Conservation (phyloP, 2,888 invertebrate species). For the Scrobipalpa costella region DNA sequence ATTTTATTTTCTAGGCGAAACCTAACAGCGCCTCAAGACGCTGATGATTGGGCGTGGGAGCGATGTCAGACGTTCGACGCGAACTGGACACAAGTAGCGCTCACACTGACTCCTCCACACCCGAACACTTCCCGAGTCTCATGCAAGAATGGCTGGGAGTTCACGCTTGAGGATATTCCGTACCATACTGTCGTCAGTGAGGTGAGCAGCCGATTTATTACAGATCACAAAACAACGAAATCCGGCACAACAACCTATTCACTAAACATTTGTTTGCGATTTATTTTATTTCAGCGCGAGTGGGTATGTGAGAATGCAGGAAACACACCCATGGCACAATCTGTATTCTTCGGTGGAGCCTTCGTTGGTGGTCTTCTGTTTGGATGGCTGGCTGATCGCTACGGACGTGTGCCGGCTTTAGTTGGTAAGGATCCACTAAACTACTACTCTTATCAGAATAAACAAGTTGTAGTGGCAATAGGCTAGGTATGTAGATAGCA, state of each 20-base stretch:
- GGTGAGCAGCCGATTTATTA: conserved; percentile 49
- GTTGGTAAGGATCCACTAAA: conserved; percentile 63
- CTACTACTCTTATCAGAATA: too few relatives aligned
- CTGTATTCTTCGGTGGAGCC: conserved; percentile 68
- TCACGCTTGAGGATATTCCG: conserved; percentile 66
- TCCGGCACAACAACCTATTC: too few relatives aligned
- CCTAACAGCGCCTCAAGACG: neutral
- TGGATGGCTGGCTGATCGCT: conserved; percentile 70
- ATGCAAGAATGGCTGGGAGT: conserved; percentile 70
- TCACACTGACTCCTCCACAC: conserved; percentile 54
- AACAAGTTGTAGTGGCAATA: too few relatives aligned
- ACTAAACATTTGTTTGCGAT: too few relatives aligned
- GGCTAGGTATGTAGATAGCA: too few relatives aligned
- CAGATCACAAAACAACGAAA: too few relatives aligned
- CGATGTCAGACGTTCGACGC: conserved; percentile 61
- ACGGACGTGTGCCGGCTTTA: conserved; percentile 69
- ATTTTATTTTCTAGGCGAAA: neutral
- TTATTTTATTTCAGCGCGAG: conserved; percentile 55
- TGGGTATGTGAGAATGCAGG: conserved; percentile 70
- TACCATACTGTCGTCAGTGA: conserved; percentile 71
- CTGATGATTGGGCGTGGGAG: conserved; percentile 49
- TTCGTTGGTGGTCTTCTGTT: conserved; percentile 66
- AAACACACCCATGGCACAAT: conserved; percentile 62
- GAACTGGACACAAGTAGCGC: conserved; percentile 67
- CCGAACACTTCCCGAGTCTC: conserved; percentile 52